Evolutionary conservation across 1,140 invertebrate genomes (phyloP).

Genomic region (Drosophila varians): DNA sequence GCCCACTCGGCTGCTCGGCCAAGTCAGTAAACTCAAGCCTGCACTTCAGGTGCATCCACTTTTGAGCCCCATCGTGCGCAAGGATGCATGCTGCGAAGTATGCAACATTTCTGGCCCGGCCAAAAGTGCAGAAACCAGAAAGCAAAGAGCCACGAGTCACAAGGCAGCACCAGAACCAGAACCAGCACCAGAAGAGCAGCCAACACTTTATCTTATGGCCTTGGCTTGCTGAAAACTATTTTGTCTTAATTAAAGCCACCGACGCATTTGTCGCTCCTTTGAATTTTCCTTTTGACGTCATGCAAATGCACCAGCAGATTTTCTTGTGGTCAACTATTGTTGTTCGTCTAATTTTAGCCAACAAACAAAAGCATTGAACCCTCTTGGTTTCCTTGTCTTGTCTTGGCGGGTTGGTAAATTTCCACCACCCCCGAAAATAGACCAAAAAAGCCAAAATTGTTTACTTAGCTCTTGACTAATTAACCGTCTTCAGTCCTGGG

Average conservation of each 20-base stretch:
- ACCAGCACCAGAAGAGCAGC: conserved; percentile 4
- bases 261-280: not conserved
- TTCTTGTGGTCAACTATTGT: conserved; percentile 27
- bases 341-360: conserved; percentile 40
- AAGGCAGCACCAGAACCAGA: no score
- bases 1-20: not conserved
- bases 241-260: conserved; percentile 64
- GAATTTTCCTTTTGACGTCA: conserved; percentile 58
- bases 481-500: conserved; percentile 20
- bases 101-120: conserved; percentile 45
- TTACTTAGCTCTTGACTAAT: conserved; percentile 43
- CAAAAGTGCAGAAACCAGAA: not conserved
- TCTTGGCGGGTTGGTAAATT: conserved; percentile 27
- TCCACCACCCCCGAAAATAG: conserved; percentile 48
- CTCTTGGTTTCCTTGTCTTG: conserved; percentile 19
- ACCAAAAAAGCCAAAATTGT: conserved; percentile 19
- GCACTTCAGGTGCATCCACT: conserved; percentile 30
- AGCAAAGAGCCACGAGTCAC: not conserved
- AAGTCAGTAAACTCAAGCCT: conserved; percentile 5
- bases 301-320: conserved; percentile 41
- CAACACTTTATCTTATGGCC: conserved; percentile 27
- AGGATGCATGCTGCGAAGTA: conserved; percentile 37
- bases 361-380: conserved; percentile 48
- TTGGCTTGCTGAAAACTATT: conserved; percentile 37
- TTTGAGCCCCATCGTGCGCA: conserved; percentile 3